phyloP scores from a whole-genome alignment of 2,888 invertebrate species.

The Nipponacmea schrenckii region DNA sequence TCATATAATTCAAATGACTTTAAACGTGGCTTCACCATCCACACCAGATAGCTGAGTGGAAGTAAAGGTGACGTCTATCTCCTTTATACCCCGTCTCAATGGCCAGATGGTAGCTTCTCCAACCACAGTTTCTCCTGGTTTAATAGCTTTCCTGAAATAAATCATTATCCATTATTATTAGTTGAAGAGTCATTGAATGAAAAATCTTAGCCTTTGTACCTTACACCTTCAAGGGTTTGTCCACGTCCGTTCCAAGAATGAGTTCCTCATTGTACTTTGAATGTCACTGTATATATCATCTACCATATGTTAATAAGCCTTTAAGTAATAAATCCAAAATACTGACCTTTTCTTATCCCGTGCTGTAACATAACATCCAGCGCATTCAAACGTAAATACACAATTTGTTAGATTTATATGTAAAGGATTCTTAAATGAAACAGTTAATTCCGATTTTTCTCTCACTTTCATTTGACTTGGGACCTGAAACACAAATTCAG shows the following conservation, averaged over 20 bases:
- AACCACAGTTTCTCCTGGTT: slow-evolving; percentile 43
- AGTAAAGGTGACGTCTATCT: slow-evolving; percentile 47
- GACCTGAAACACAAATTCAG: slow-evolving; percentile 31
- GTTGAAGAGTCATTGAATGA: not conserved
- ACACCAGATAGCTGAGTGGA: slow-evolving; percentile 44
- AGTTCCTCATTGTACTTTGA: no score
- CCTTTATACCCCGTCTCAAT: slow-evolving; percentile 37
- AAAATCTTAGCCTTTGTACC: not conserved
- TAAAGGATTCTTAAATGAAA: slow-evolving; percentile 74
- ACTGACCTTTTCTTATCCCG: slow-evolving; percentile 35
- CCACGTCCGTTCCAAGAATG: no score
- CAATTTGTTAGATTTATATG: slow-evolving; percentile 76
- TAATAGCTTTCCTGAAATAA: slow-evolving; percentile 44
- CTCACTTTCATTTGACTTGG: slow-evolving; percentile 39
- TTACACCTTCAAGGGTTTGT: not conserved
- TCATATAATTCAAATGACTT: slow-evolving; percentile 29
- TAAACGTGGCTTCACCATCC: slow-evolving; percentile 34
- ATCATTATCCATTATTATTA: not conserved
- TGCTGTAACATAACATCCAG: slow-evolving; percentile 38
- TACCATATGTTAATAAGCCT: no score
- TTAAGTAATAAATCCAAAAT: not conserved
- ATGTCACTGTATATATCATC: no score
- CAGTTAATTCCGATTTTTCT: slow-evolving; percentile 36
- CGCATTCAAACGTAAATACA: slow-evolving; percentile 77
- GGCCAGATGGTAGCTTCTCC: slow-evolving; percentile 41